Evolutionary conservation across 2,888 invertebrate species (phyloP), one percentile per base, ranked within the genome.

Genomic region (Ashinkailepas kermadecensis): DNA sequence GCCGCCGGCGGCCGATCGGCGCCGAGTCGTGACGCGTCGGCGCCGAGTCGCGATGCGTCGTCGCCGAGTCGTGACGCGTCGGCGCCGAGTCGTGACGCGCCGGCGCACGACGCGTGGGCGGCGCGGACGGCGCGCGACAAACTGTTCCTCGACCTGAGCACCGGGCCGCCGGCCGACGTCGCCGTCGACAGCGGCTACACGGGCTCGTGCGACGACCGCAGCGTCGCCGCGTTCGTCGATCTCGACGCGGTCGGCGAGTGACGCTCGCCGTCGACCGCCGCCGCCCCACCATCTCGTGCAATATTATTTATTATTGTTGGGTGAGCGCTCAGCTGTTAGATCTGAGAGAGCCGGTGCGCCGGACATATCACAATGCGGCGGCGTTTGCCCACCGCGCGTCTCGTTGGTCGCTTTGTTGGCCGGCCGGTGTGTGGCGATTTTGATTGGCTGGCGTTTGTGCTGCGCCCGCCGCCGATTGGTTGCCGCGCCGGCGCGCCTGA

Each of bases 161-260:
- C 18, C 23, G 65, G 74, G 6, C 21, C 74, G 39, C 54, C 74
- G 74, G 8, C 74, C 18, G 54, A 54, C 54, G 9, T 54, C 54
- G 10, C 74, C 8, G 74, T 74, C 18, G 74, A 74, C 54, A 74
- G 74, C 54, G 74, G 74, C 54, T 74, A 74, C 74, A 74, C 74
- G 7, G 74, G 74, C 74, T 74, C 74, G 4, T 74, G 74, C 74
- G 74, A 74, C 54, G 74, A 74, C 74, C 39, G 74, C 54, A 74
- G 54, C 4, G 39, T 70, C 39, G 70, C 70, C 4, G 70, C 39
- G 23, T 74, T 74, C 21, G 74, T 21, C 18, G 74, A 10, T 12
- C 74, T 74, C 15, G 74, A 39, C 74, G 54, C 54, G 13, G 39
- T 39, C 8, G 54, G 54, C 74, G 54, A 18, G 54, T 18, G 74